Percentiles rank a stretch among this genome's conserved stretches.
phyloP scores from a whole-genome alignment of 2,113 vertebrate species.

The Psammodynastes pulverulentus region DNA sequence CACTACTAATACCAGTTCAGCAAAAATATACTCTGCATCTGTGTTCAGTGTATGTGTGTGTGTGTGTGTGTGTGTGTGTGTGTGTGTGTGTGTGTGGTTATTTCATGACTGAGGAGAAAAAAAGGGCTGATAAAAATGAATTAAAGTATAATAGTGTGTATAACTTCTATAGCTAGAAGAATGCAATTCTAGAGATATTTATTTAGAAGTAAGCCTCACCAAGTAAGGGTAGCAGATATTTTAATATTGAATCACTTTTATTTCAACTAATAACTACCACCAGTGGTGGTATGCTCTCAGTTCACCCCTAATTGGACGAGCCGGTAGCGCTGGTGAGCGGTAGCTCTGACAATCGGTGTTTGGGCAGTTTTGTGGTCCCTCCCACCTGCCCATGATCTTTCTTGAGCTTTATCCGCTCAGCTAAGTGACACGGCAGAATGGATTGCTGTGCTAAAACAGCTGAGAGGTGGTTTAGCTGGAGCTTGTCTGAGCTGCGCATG shows the following conservation, averaged over 20 bases:
- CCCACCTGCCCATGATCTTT: no score
- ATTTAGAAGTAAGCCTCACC: not conserved
- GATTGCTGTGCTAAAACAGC: no score
- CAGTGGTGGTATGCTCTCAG: no score
- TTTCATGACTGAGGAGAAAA: not conserved
- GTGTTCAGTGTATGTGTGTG: not conserved
- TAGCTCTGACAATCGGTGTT: no score
- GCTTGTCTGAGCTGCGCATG: no score
- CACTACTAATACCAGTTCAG: not conserved
- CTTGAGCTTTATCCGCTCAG: no score
- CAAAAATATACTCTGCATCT: not conserved
- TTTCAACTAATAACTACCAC: not conserved
- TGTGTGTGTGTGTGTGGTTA: no score
- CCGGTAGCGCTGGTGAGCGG: no score
- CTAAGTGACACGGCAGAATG: no score
- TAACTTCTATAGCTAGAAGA: not conserved
- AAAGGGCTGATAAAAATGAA: not conserved
- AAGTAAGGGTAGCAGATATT: not conserved
- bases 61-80: not conserved
- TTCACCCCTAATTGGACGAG: no score
- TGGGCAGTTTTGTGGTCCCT: no score
- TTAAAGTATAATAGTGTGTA: not conserved
- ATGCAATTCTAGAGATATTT: not conserved
- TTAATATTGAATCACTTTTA: not conserved
- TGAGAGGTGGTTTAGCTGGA: no score